Conservation (phyloP, 2,113 vertebrate genomes). For the Psittacus erithacus region DNA sequence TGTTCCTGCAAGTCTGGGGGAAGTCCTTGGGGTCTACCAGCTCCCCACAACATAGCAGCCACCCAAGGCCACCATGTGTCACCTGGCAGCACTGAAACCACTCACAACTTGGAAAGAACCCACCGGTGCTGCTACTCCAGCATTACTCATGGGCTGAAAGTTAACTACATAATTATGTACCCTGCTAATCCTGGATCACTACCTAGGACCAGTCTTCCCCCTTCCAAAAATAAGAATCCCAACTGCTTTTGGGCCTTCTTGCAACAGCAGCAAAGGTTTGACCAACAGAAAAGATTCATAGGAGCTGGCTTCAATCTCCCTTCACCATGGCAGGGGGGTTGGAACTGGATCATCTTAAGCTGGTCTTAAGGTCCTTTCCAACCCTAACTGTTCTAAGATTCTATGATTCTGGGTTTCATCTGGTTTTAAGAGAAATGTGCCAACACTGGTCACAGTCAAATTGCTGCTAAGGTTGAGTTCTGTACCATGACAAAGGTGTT, state of each 20-base stretch:
- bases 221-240: neutral
- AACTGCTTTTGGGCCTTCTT: neutral
- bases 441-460: neutral
- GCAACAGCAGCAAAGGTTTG: neutral
- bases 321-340: accelerated
- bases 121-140: accelerated
- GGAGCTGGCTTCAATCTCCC: neutral
- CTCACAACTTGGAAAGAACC: neutral
- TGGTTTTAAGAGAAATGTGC: accelerated
- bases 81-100: accelerated
- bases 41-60: accelerated
- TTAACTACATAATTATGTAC: neutral
- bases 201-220: neutral
- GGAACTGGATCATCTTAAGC: neutral
- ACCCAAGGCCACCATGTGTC: neutral
- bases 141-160: neutral
- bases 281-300: accelerated
- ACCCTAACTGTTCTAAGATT: neutral
- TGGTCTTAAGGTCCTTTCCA: neutral
- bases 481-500: accelerated
- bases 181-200: neutral
- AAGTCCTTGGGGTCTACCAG: neutral
- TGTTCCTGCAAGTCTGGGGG: neutral
- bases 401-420: neutral
- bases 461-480: neutral